A percentile compares a stretch with the other conserved stretches of the same genome.
phyloP scores from a whole-genome alignment of 2,797 vertebrate genomes.

The Chelon auratus region DNA sequence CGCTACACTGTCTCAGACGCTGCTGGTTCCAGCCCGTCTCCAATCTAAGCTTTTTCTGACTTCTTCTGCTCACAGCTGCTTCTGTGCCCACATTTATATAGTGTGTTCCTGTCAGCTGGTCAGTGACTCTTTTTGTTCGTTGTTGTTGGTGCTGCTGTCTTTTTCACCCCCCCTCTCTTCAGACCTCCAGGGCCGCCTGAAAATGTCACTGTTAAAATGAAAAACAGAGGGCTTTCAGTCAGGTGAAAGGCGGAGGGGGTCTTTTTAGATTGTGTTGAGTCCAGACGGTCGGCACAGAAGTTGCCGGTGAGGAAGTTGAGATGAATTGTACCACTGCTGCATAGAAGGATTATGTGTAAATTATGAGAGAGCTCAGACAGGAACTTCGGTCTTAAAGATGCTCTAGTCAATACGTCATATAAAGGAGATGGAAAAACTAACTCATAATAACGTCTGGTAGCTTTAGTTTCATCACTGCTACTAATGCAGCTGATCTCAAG shows the following conservation, averaged over 20 bases:
- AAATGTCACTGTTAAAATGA: slow-evolving; percentile 84
- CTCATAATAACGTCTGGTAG: background rate
- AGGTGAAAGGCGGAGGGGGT: slow-evolving; percentile 70
- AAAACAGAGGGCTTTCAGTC: slow-evolving; percentile 61
- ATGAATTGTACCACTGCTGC: slow-evolving; percentile 13
- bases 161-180: slow-evolving; percentile 36
- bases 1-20: slow-evolving; percentile 32
- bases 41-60: background rate
- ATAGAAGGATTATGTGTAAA: slow-evolving; percentile 8
- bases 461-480: background rate
- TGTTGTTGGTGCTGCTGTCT: slow-evolving; percentile 22
- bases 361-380: background rate
- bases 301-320: slow-evolving; percentile 9
- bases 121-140: slow-evolving; percentile 25
- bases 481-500: too few species aligned
- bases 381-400: slow-evolving; percentile 17
- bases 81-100: background rate
- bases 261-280: slow-evolving; percentile 49
- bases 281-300: slow-evolving; percentile 31
- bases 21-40: slow-evolving; percentile 25
- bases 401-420: background rate
- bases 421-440: background rate
- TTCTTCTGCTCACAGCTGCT: background rate
- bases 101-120: slow-evolving; percentile 28
- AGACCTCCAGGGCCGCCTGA: slow-evolving; percentile 64